phyloP scores from a whole-genome alignment of 2,797 vertebrate species.

The Babyrousa celebensis region DNA sequence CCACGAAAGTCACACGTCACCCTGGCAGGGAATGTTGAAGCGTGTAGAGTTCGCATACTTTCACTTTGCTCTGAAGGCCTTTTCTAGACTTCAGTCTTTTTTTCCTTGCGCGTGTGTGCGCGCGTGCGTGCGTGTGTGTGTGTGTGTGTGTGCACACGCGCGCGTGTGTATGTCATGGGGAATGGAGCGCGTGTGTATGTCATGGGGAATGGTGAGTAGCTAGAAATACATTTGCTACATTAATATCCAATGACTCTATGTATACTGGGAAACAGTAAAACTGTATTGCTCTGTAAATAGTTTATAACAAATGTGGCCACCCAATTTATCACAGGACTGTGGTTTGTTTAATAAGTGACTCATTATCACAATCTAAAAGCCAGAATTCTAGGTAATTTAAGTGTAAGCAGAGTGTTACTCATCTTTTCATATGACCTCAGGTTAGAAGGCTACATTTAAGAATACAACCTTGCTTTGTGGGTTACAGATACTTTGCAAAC shows the following conservation, averaged over 20 bases:
- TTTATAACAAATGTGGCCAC: neutral
- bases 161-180: too few relatives aligned
- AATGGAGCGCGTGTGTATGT: neutral
- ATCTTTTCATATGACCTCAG: conserved; percentile 1
- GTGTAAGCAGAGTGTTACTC: neutral
- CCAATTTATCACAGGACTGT: conserved; percentile 45
- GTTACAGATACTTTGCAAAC: conserved; percentile 7
- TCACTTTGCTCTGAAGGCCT: conserved; percentile 67
- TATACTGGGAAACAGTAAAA: conserved; percentile 48
- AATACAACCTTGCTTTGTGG: neutral
- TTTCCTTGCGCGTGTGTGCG: neutral
- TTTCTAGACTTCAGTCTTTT: neutral
- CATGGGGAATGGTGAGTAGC: neutral
- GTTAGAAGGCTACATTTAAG: conserved; percentile 30
- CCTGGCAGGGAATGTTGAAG: conserved; percentile 22
- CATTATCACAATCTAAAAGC: neutral
- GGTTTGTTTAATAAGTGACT: conserved; percentile 70
- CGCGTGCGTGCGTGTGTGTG: too few relatives aligned
- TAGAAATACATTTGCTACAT: neutral
- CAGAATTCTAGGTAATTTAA: neutral
- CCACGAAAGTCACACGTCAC: conserved; percentile 63
- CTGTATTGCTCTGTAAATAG: conserved; percentile 52
- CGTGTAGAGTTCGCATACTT: conserved; percentile 35
- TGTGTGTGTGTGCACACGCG: too few relatives aligned
- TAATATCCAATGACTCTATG: neutral